Conservation (phyloP, 2,888 invertebrate species). For the Tiphia femorata region DNA sequence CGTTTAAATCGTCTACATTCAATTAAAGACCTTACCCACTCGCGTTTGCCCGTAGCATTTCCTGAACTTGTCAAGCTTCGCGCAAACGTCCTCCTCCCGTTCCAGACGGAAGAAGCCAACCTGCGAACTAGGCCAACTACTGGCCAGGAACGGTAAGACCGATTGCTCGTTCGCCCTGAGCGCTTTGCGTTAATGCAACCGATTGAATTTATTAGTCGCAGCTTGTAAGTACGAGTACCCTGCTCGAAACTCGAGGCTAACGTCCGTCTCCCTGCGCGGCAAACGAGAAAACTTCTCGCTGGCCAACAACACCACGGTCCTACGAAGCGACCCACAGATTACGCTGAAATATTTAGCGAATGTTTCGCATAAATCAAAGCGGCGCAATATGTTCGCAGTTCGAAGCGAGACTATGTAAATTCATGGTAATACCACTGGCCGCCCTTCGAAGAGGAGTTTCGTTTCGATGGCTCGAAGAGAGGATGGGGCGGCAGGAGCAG, state of each 20-base stretch:
- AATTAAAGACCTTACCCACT: no score
- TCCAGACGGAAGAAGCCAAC: conserved; percentile 54
- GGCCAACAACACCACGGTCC: not conserved
- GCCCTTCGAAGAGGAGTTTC: conserved; percentile 56
- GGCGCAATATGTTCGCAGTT: conserved; percentile 63
- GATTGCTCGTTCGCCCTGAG: not conserved
- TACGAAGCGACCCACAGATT: no score
- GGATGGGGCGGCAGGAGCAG: conserved; percentile 15
- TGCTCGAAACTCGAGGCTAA: no score
- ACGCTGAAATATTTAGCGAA: conserved; percentile 66
- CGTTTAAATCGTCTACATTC: no score
- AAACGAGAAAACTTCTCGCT: no score
- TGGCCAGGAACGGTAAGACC: not conserved
- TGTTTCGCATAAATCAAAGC: conserved; percentile 67
- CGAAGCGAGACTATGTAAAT: conserved; percentile 64
- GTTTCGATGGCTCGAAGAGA: conserved; percentile 35
- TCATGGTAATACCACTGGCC: conserved; percentile 64
- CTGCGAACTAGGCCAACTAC: conserved; percentile 57
- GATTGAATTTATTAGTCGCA: no score
- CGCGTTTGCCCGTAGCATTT: conserved; percentile 36
- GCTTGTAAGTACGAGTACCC: no score
- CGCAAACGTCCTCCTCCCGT: conserved; percentile 23
- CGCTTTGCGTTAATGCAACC: not conserved
- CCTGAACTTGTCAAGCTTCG: conserved; percentile 54
- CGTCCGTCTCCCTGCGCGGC: conserved; percentile 4